Evolutionary conservation across 2,113 vertebrate genomes (phyloP).

Genomic region (Misgurnus anguillicaudatus): DNA sequence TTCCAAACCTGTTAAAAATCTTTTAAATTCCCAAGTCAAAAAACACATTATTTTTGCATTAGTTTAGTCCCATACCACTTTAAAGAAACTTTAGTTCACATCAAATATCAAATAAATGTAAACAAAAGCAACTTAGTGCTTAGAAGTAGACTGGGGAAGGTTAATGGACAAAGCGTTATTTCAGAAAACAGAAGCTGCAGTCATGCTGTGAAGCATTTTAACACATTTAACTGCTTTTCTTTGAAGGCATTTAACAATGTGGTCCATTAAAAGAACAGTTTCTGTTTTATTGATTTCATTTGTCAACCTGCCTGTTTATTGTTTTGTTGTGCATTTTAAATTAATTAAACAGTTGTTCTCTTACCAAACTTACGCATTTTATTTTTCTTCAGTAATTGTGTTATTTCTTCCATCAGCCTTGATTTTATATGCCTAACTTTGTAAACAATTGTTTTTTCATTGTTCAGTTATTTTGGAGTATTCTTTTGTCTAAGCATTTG

Average conservation of each 20-base stretch:
- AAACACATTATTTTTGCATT: not conserved
- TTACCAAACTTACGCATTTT: not conserved
- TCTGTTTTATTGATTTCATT: constrained; percentile 29
- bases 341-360: not conserved
- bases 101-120: not conserved
- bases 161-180: not conserved
- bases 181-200: not conserved
- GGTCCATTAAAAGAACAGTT: constrained; percentile 1
- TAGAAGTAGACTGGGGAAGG: not conserved
- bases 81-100: constrained; percentile 15
- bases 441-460: not conserved
- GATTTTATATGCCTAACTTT: not conserved
- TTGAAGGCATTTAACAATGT: not conserved
- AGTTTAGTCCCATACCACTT: not conserved
- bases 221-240: constrained; percentile 18
- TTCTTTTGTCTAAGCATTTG: not conserved
- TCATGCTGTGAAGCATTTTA: not conserved
- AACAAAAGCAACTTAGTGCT: not conserved
- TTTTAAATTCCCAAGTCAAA: not conserved
- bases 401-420: not conserved
- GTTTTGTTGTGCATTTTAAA: constrained; percentile 18
- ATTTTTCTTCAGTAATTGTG: not conserved
- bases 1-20: constrained; percentile 18
- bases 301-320: not conserved
- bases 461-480: not conserved